These are phyloP conservation scores for Hydractinia echinata DNA, from an alignment of 30 jellyfish, hydroid and myxozoan species.

Conservation along the genomic window DNA sequence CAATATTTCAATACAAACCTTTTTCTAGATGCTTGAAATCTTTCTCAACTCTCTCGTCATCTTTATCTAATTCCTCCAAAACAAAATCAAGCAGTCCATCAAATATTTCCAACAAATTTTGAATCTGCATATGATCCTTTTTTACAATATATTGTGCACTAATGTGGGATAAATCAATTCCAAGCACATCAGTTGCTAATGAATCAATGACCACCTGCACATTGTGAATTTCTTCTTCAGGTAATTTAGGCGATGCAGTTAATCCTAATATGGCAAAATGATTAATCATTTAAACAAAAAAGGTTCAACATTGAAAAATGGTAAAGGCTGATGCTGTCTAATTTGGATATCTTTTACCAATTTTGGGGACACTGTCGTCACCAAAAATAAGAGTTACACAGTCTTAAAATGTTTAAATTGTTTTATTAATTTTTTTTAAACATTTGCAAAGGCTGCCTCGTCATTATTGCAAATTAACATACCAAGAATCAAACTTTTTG, in stretches of 20 bases:
- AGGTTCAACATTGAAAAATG: neutral
- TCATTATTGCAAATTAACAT: no score
- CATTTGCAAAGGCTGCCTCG: no score
- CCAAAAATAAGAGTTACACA: neutral
- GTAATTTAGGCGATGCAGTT: conserved; percentile 5
- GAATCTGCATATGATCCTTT: conserved; percentile 44
- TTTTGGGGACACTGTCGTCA: neutral
- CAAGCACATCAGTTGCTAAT: conserved; percentile 84
- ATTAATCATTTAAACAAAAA: neutral
- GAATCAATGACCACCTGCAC: conserved; percentile 77
- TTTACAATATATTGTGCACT: conserved; percentile 56
- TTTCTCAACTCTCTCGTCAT: neutral
- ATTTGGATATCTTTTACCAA: neutral
- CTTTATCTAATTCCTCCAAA: conserved; percentile 61
- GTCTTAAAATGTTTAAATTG: neutral
- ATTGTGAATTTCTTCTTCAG: conserved; percentile 61
- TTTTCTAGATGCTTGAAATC: no score
- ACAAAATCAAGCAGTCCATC: conserved; percentile 74
- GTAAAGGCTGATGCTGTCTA: neutral
- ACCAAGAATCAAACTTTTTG: no score
- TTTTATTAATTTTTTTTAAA: no score
- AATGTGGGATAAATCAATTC: conserved; percentile 84
- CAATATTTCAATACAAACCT: no score
- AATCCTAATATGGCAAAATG: conserved; percentile 7
- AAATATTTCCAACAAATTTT: conserved; percentile 73